Conservation (phyloP, 2,888 invertebrate species). For the Microchrysa polita region DNA sequence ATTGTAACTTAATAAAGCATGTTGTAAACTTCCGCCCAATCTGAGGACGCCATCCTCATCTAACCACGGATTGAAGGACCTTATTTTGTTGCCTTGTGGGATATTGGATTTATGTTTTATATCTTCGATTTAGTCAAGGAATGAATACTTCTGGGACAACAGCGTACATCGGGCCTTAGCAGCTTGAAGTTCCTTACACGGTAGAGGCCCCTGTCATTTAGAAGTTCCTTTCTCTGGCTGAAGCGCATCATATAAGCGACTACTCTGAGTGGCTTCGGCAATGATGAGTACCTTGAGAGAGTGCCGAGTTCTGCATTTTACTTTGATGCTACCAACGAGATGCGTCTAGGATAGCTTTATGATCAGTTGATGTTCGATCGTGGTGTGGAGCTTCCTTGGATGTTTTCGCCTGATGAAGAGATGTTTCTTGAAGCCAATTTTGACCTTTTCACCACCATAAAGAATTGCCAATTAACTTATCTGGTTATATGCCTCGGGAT, state of each 20-base stretch:
- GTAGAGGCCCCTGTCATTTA: not conserved
- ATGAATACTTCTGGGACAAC: not conserved
- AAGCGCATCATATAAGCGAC: not conserved
- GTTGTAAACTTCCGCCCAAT: not conserved
- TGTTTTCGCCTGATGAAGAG: no score
- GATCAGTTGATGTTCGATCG: not conserved
- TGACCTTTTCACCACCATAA: conserved; percentile 54
- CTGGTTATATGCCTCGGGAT: conserved; percentile 49
- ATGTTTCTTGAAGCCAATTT: conserved; percentile 21
- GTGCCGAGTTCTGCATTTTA: not conserved
- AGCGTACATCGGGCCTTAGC: not conserved
- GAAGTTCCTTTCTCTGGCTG: not conserved
- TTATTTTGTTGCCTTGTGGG: not conserved
- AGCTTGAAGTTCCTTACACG: not conserved
- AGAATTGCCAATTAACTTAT: conserved; percentile 39
- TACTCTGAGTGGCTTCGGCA: not conserved
- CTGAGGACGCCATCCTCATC: not conserved
- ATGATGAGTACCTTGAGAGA: not conserved
- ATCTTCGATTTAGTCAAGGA: not conserved
- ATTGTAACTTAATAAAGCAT: not conserved
- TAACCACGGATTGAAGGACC: not conserved
- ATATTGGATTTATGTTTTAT: not conserved
- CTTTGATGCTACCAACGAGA: not conserved
- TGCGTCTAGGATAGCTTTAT: no score
- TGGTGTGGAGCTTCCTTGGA: no score